A percentile compares a stretch with the other conserved stretches of the same genome.
These are phyloP conservation scores for Craterocephalus amniculus DNA, from an alignment of 2,797 vertebrate genomes.

Conservation along the genomic window DNA sequence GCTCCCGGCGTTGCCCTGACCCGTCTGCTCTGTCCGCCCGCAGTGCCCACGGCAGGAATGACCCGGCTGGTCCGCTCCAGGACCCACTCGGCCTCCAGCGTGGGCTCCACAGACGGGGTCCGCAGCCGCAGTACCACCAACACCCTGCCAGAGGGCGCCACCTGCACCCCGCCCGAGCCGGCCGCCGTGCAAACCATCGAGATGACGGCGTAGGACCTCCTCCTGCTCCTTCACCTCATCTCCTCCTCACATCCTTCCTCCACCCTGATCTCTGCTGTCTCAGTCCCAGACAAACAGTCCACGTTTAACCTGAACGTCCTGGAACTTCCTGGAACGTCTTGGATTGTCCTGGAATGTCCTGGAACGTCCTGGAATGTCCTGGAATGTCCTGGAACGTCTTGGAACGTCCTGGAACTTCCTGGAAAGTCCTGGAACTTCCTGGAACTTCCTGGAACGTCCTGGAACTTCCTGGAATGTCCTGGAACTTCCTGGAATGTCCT, in stretches of 20 bases:
- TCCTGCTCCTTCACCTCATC: not conserved
- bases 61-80: constrained; percentile 91
- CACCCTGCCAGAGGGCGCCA: constrained; percentile 82
- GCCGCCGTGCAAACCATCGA: constrained; percentile 86
- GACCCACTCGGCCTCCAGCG: constrained; percentile 91
- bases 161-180: constrained; percentile 72
- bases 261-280: too few relatives aligned
- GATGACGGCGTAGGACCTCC: constrained; percentile 84
- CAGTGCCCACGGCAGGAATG: constrained; percentile 93
- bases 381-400: too few relatives aligned
- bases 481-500: too few relatives aligned
- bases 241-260: not conserved
- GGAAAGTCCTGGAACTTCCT: too few relatives aligned
- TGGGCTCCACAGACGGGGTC: constrained; percentile 86
- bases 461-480: too few relatives aligned
- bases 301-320: constrained; percentile 19
- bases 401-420: too few relatives aligned
- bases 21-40: not conserved
- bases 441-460: too few relatives aligned
- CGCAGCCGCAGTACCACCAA: constrained; percentile 85
- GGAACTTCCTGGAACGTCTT: not conserved
- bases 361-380: too few relatives aligned
- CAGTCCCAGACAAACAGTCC: not conserved
- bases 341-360: too few relatives aligned
- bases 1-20: not conserved